Conservation (phyloP, 2,797 vertebrate species). For the Amazona ochrocephala region DNA sequence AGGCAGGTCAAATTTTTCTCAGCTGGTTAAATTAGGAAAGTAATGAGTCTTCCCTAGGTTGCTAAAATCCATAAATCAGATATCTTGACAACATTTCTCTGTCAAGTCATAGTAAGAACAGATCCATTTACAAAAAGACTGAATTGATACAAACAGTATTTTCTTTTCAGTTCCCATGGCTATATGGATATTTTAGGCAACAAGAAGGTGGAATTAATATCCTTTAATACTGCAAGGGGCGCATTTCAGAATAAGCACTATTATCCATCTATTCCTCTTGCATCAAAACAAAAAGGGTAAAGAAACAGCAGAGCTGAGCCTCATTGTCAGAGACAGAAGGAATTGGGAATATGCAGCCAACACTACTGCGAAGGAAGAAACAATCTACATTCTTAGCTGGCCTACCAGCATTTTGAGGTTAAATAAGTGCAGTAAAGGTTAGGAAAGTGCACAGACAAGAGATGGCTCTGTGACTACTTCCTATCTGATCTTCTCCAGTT, state of each 20-base stretch:
- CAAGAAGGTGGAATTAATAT: conserved; percentile 40
- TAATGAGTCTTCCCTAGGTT: conserved; percentile 40
- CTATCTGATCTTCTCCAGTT: neutral
- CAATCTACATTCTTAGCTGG: neutral
- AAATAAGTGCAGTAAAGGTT: neutral
- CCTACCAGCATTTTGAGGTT: neutral
- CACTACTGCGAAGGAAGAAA: neutral
- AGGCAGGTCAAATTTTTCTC: conserved; percentile 49
- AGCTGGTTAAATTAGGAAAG: conserved; percentile 46
- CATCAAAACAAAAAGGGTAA: neutral
- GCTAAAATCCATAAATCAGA: conserved; percentile 51
- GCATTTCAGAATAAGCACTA: conserved; percentile 13
- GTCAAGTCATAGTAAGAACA: conserved; percentile 28
- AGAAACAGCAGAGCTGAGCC: neutral
- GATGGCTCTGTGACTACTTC: neutral
- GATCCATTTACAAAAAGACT: conserved; percentile 35
- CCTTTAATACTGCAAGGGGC: conserved; percentile 22
- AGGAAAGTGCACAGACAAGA: neutral
- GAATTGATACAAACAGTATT: conserved; percentile 33
- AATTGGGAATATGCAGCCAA: neutral
- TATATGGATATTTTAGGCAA: conserved; percentile 41
- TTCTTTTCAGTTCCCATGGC: conserved; percentile 26
- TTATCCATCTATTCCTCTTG: conserved; percentile 12
- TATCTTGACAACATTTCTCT: conserved; percentile 40
- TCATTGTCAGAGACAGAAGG: neutral